A percentile compares a stretch with the other conserved stretches of the same genome.
Conservation (phyloP, 2,113 vertebrate species). For the Oreochromis spilurus region DNA sequence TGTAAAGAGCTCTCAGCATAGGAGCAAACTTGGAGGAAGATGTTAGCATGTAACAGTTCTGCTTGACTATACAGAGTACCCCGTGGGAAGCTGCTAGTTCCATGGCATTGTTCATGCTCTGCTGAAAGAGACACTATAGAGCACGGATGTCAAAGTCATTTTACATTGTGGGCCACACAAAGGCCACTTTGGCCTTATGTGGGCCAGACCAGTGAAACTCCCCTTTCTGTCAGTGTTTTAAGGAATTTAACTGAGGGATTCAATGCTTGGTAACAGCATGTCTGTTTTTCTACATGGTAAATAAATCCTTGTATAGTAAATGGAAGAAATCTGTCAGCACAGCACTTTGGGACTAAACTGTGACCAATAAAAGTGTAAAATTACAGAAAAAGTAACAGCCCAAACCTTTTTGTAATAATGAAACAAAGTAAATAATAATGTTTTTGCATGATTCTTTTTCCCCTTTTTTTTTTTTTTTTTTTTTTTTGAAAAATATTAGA, state of each 20-base stretch:
- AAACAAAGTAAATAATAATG: neutral
- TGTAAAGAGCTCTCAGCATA: neutral
- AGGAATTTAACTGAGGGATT: neutral
- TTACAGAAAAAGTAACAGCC: neutral
- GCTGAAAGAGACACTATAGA: neutral
- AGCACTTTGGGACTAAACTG: neutral
- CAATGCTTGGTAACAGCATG: neutral
- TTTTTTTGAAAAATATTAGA: neutral
- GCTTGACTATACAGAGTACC: neutral
- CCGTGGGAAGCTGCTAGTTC: neutral
- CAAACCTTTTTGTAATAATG: neutral
- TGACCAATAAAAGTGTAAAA: neutral
- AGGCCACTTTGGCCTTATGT: too few relatives aligned
- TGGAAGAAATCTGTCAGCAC: neutral
- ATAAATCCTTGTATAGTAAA: neutral
- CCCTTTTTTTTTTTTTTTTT: accelerated
- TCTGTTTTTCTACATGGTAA: neutral
- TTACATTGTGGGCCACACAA: neutral
- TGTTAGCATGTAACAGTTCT: neutral
- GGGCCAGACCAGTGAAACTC: neutral
- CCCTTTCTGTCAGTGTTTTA: accelerated
- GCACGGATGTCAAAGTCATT: neutral
- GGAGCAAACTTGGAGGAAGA: neutral
- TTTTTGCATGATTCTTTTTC: neutral
- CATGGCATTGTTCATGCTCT: neutral